These are phyloP conservation scores for Minunthozetes semirufus DNA, from an alignment of 2,888 invertebrate genomes.

Conservation along the genomic window DNA sequence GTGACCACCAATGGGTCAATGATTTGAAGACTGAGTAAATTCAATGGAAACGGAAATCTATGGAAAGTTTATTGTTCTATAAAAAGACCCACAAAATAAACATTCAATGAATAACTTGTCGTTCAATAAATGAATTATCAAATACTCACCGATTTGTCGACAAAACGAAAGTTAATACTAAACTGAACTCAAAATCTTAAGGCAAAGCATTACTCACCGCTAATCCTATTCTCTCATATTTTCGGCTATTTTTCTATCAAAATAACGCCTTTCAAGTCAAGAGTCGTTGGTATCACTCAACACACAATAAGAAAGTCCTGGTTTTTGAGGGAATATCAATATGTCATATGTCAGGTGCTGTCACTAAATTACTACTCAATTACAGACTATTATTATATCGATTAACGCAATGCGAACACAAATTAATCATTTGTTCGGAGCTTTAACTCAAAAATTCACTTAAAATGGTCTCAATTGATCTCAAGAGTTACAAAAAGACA, in stretches of 20 bases:
- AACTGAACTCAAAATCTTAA: background rate
- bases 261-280: conserved; percentile 14
- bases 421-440: background rate
- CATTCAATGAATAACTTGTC: background rate
- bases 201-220: conserved; percentile 17
- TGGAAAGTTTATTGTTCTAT: background rate
- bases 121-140: background rate
- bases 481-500: no score
- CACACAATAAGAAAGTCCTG: conserved; percentile 27
- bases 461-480: no score
- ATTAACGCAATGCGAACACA: conserved; percentile 1
- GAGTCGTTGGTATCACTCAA: conserved; percentile 3
- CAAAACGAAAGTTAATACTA: background rate
- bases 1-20: background rate
- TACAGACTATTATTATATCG: background rate
- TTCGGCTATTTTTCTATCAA: conserved; percentile 24
- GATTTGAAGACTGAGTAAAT: background rate
- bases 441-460: no score
- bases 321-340: conserved; percentile 30
- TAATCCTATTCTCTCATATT: conserved; percentile 32
- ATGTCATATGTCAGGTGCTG: conserved; percentile 23
- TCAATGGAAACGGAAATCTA: background rate
- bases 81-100: background rate
- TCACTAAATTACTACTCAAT: conserved; percentile 7
- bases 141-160: conserved; percentile 6